A percentile compares a stretch with the other conserved stretches of the same genome.
These are phyloP conservation scores for Drosophila eugracilis DNA, from an alignment of 1,140 invertebrate genomes.

Conservation along the genomic window DNA sequence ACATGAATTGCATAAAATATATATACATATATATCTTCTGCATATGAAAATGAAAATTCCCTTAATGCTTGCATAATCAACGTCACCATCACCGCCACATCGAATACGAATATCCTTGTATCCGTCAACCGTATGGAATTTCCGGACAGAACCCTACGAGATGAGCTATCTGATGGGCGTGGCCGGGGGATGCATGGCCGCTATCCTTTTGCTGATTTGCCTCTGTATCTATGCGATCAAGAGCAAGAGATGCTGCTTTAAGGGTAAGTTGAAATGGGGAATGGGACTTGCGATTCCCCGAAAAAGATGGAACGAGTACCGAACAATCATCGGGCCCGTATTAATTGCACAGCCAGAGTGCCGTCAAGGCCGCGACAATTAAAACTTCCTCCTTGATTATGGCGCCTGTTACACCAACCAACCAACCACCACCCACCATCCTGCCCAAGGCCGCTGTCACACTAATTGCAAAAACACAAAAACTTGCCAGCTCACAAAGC, in stretches of 20 bases:
- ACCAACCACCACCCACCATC: background rate
- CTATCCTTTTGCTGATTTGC: constrained; percentile 87
- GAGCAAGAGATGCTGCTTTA: constrained; percentile 89
- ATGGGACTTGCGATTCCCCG: background rate
- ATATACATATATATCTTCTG: too few relatives aligned
- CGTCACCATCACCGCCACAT: constrained; percentile 24
- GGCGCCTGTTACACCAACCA: constrained; percentile 22
- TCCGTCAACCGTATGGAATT: constrained; percentile 17
- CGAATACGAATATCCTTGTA: constrained; percentile 26
- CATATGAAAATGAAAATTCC: constrained; percentile 60
- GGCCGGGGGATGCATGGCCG: constrained; percentile 86
- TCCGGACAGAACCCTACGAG: constrained; percentile 87
- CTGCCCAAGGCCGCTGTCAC: constrained; percentile 46
- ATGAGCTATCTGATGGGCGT: constrained; percentile 88
- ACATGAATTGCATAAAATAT: constrained; percentile 7
- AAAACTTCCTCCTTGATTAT: constrained; percentile 75
- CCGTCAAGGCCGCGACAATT: constrained; percentile 75
- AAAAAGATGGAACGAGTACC: background rate
- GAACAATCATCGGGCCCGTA: constrained; percentile 44
- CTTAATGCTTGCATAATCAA: constrained; percentile 62
- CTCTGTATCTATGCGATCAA: constrained; percentile 87
- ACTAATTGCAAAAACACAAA: constrained; percentile 80
- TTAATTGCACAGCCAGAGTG: constrained; percentile 62
- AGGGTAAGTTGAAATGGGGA: constrained; percentile 86
- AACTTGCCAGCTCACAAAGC: constrained; percentile 63